Conservation (phyloP, 2,888 invertebrate species). For the Mesoligia furuncula region DNA sequence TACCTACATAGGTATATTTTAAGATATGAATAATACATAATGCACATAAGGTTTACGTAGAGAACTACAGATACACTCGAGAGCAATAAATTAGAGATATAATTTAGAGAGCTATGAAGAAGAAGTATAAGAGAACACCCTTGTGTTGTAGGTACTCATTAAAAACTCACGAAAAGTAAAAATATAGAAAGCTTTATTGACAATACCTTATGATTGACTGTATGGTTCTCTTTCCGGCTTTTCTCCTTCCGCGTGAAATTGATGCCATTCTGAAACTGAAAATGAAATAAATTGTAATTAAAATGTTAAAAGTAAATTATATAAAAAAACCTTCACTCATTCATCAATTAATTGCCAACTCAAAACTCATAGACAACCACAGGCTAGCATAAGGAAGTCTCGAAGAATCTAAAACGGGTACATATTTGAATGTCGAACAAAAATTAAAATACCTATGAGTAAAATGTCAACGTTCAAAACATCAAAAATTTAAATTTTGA, state of each 20-base stretch:
- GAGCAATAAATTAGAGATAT: too few relatives aligned
- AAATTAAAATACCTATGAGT: too few relatives aligned
- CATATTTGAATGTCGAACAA: too few relatives aligned
- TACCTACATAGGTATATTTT: conserved; percentile 33
- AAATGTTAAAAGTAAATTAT: too few relatives aligned
- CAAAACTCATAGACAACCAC: not conserved
- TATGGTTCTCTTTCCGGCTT: conserved; percentile 75
- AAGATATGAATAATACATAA: conserved; percentile 59
- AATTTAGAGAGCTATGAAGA: not conserved
- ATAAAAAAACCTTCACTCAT: not conserved
- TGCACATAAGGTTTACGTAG: conserved; percentile 36
- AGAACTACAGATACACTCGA: conserved; percentile 24
- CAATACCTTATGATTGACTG: conserved; percentile 77
- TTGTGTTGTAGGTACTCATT: not conserved
- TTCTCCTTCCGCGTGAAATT: conserved; percentile 82
- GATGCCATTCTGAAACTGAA: conserved; percentile 83
- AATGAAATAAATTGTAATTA: conserved; percentile 51
- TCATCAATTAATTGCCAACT: not conserved
- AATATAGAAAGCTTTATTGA: conserved; percentile 36
- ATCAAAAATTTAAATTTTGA: too few relatives aligned
- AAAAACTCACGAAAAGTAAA: not conserved
- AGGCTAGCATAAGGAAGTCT: not conserved
- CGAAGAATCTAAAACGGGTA: not conserved
- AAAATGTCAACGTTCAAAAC: too few relatives aligned
- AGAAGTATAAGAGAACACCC: not conserved